phyloP scores from a whole-genome alignment of 1,140 invertebrate genomes.

The Matsumurasca onukii region DNA sequence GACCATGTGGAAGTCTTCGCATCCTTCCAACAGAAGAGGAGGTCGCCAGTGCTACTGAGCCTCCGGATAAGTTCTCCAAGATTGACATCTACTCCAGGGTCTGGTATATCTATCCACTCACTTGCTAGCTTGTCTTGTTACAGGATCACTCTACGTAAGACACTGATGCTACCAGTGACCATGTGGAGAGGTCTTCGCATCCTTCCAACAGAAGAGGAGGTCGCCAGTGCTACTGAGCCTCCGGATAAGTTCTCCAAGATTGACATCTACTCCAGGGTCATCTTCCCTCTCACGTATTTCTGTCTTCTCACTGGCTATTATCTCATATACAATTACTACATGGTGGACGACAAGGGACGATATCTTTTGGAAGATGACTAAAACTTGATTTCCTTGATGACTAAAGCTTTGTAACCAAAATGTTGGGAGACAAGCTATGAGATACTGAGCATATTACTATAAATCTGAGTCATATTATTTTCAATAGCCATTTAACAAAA shows the following conservation, averaged over 20 bases:
- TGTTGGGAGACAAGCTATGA: too few species aligned
- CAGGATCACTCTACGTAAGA: constrained; percentile 1
- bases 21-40: not conserved
- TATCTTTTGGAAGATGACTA: too few species aligned
- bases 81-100: constrained; percentile 50
- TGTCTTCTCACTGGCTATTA: constrained; percentile 27
- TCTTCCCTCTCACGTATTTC: constrained; percentile 33
- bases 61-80: constrained; percentile 35
- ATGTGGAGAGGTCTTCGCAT: constrained; percentile 26
- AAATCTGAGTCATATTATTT: too few species aligned
- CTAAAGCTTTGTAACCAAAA: too few species aligned
- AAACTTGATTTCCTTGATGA: too few species aligned
- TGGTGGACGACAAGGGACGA: constrained; percentile 32
- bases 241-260: constrained; percentile 50
- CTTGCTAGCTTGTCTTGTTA: too few species aligned
- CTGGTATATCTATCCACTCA: constrained; percentile 33
- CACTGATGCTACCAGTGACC: constrained; percentile 17
- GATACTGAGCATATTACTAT: too few species aligned
- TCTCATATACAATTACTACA: constrained; percentile 36
- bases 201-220: constrained; percentile 32
- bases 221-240: constrained; percentile 17
- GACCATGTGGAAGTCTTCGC: constrained; percentile 11
- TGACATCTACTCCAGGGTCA: constrained; percentile 47
- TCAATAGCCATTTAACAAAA: too few species aligned
- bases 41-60: not conserved